Conservation (phyloP, 2,113 vertebrate species). For the Rhea pennata region DNA sequence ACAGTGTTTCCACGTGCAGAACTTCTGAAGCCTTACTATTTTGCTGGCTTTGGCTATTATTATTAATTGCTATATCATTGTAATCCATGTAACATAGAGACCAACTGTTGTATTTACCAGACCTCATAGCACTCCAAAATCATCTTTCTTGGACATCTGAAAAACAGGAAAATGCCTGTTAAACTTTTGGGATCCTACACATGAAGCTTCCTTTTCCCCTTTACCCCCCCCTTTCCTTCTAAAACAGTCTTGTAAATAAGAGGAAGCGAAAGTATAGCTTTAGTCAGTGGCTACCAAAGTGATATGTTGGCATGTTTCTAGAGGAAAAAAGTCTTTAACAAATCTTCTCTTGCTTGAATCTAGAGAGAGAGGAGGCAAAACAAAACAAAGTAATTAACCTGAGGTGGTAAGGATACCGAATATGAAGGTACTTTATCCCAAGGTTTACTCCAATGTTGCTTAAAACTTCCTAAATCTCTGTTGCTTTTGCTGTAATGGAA, state of each 20-base stretch:
- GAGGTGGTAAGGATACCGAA: neutral
- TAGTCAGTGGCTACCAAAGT: neutral
- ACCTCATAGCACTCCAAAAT: conserved; percentile 1
- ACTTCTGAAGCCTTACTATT: neutral
- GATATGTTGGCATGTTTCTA: neutral
- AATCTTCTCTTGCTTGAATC: neutral
- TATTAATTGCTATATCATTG: neutral
- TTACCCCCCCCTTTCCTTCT: neutral
- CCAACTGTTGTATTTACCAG: neutral
- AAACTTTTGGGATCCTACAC: conserved; percentile 52
- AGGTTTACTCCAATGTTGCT: rapidly evolving
- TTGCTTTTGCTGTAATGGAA: neutral
- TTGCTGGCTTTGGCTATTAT: neutral
- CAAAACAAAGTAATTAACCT: neutral
- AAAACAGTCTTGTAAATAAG: neutral
- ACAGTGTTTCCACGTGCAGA: neutral
- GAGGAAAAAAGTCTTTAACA: neutral
- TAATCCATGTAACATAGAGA: neutral
- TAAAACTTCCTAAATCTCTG: neutral
- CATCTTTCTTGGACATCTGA: conserved; percentile 14
- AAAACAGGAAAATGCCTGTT: conserved; percentile 41
- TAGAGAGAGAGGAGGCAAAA: neutral
- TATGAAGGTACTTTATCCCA: neutral
- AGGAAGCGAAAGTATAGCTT: neutral
- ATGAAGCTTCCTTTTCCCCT: conserved; percentile 34